Conservation (phyloP, 30 jellyfish, hydroid and myxozoan species). For the Turritopsis dohrnii region DNA sequence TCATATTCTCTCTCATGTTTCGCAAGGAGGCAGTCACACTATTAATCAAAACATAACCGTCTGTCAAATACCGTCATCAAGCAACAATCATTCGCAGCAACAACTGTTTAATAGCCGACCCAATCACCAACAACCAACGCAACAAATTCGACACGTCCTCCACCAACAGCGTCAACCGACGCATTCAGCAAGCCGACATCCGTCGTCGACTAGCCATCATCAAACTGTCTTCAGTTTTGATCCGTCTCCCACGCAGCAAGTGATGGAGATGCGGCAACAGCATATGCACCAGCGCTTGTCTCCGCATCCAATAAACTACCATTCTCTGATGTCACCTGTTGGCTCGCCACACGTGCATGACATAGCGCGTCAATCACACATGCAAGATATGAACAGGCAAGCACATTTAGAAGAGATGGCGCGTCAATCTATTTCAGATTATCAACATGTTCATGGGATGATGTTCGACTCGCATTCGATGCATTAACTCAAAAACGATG, state of each 20-base stretch:
- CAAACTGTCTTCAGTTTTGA: conserved; percentile 29
- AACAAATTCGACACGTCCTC: background rate
- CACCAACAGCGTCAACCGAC: conserved; percentile 28
- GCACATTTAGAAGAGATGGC: conserved; percentile 7
- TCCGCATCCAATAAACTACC: conserved; percentile 29
- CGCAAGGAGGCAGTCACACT: background rate
- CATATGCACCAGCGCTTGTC: conserved; percentile 22
- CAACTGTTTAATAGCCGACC: background rate
- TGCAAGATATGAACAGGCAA: conserved; percentile 15
- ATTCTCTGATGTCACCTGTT: conserved; percentile 27
- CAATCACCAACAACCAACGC: background rate
- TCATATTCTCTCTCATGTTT: background rate
- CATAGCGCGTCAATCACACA: conserved; percentile 19
- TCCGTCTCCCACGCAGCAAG: conserved; percentile 13
- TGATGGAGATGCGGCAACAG: conserved; percentile 23
- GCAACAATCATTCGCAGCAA: conserved; percentile 20
- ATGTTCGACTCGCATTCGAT: background rate
- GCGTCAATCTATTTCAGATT: background rate
- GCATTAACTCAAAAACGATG: background rate
- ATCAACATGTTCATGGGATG: background rate
- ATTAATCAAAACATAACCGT: conserved; percentile 1
- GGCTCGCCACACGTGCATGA: conserved; percentile 33
- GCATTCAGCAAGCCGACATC: conserved; percentile 11
- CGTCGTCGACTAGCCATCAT: background rate
- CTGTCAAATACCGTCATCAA: conserved; percentile 1